phyloP scores from a whole-genome alignment of 2,113 vertebrate genomes.

The Axis porcinus region DNA sequence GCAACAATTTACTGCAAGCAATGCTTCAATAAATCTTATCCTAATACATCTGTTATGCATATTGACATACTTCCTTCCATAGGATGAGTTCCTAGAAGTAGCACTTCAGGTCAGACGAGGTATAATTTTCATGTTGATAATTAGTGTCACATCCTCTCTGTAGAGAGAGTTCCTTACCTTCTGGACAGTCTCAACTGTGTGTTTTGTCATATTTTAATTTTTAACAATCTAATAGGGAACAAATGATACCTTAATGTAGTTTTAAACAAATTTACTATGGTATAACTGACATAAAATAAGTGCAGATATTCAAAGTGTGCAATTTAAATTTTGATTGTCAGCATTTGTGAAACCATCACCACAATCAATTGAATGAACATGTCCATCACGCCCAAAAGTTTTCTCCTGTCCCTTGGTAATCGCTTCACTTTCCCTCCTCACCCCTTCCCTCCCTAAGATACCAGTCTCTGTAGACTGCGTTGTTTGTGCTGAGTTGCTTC shows the following conservation, averaged over 20 bases:
- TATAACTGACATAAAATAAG: not conserved
- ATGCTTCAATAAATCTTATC: not conserved
- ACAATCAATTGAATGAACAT: not conserved
- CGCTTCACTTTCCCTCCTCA: not conserved
- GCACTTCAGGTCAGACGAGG: not conserved
- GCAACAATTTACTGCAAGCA: not conserved
- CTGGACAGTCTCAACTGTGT: not conserved
- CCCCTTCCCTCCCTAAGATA: not conserved
- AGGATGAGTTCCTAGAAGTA: not conserved
- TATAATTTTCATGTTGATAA: not conserved
- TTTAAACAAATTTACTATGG: not conserved
- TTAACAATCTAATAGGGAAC: not conserved
- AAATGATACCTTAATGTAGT: not conserved
- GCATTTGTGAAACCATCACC: not conserved
- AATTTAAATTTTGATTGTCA: not conserved
- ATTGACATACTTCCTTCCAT: not conserved
- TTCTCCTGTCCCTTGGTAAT: not conserved
- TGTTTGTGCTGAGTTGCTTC: not conserved
- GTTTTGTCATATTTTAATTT: not conserved
- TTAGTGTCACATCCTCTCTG: not conserved
- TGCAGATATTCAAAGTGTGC: not conserved
- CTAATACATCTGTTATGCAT: not conserved
- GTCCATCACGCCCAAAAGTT: not conserved
- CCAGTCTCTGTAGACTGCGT: not conserved
- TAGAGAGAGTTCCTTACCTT: not conserved